Evolutionary conservation across 1,140 invertebrate species (phyloP).

Genomic region (Vollenhovia emeryi): DNA sequence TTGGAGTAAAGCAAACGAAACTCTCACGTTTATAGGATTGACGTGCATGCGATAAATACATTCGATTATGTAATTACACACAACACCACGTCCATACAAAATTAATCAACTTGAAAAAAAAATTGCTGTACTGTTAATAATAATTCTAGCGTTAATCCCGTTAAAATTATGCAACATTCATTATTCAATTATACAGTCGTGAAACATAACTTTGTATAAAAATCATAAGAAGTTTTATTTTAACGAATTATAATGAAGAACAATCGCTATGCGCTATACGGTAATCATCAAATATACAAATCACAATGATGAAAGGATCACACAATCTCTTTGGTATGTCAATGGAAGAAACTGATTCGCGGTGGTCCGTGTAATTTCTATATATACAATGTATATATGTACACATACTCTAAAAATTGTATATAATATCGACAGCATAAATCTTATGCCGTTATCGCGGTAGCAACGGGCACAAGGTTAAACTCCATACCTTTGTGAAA

Average conservation of each 20-base stretch:
- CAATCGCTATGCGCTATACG: not conserved
- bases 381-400: conserved; percentile 61
- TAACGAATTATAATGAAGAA: conserved; percentile 24
- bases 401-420: conserved; percentile 53
- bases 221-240: conserved; percentile 15
- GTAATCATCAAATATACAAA: conserved; percentile 64
- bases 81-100: conserved; percentile 30
- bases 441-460: conserved; percentile 22
- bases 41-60: conserved; percentile 49
- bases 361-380: conserved; percentile 59
- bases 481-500: conserved; percentile 16
- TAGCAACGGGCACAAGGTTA: conserved; percentile 39
- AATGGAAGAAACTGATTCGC: conserved; percentile 69
- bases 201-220: not conserved
- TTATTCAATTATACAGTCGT: not conserved
- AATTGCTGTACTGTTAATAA: conserved; percentile 4
- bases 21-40: conserved; percentile 54
- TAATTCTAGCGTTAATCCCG: not conserved
- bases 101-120: conserved; percentile 43
- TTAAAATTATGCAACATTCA: not conserved
- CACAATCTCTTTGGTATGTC: conserved; percentile 68
- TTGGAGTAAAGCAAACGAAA: conserved; percentile 54
- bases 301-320: conserved; percentile 58
- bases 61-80: conserved; percentile 50
- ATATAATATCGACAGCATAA: conserved; percentile 42